Evolutionary conservation across 2,888 invertebrate genomes (phyloP), one percentile per base, ranked within the genome.

Genomic region (Spisula solida): DNA sequence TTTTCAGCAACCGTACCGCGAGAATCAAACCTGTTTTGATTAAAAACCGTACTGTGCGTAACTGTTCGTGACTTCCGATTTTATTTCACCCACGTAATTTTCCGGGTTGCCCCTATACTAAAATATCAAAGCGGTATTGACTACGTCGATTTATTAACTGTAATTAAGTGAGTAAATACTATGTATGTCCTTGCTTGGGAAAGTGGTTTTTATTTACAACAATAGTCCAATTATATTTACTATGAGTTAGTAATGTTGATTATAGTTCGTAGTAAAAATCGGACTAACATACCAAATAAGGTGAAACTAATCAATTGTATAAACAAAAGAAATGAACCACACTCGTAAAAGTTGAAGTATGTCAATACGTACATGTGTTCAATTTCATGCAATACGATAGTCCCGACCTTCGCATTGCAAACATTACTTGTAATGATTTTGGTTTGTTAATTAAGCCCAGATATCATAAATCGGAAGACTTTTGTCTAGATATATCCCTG

Each of bases 151-250:
- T 66, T 66, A 66, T 25, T 6, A 66, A 25, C 6, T 25, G 60
- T 66, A 66, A 66, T n/a, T 66, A 25, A 66, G n/a, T 25, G 31
- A 34, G 75, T 75, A 75, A 75, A 75, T 18, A 75, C 31, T 16
- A 34, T 34, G 18, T 18, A 14, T 5, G 34, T 75, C 12, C 34
- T 31, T 16, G 75, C 75, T 31, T 75, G 75, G 75, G 75, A 75
- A 34, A 75, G 5, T 12, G 75, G 14, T 34, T 0, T 75, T 75
- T 31, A 18, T 25, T 1, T 25, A 25, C 25, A 66, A 66, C 60
- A 66, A 66, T 60, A n/a, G 8, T 16, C 51, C 14, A 51, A 51
- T 51, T 51, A 12, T 51, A 51, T n/a, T n/a, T n/a, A n/a, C n/a
- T n/a, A n/a, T 12, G 1, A n/a, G 31, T 16, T 75, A 75, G 34